Conservation (phyloP, 2,113 vertebrate species). For the Typhlomys cinereus region DNA sequence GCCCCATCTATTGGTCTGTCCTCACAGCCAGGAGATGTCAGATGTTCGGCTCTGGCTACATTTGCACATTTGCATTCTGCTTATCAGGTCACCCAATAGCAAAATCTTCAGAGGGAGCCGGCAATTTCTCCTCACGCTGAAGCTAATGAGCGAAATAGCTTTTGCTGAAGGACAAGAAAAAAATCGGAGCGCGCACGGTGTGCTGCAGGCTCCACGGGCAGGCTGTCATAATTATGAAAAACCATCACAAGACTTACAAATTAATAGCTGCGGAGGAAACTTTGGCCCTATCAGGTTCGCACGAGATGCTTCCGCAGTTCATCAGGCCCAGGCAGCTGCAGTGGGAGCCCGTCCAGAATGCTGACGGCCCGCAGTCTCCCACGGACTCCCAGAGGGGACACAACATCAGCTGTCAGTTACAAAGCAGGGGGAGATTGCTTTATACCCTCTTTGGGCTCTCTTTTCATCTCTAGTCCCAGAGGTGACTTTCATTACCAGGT, state of each 20-base stretch:
- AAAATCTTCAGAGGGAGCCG: slow-evolving; percentile 70
- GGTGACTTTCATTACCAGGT: slow-evolving; percentile 80
- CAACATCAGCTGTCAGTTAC: slow-evolving; percentile 74
- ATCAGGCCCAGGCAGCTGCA: neutral
- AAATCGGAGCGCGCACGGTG: neutral
- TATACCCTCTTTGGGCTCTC: slow-evolving; percentile 64
- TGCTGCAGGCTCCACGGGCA: slow-evolving; percentile 30
- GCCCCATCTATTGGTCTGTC: neutral
- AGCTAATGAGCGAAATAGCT: slow-evolving; percentile 74
- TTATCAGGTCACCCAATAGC: slow-evolving; percentile 69
- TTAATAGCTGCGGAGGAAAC: slow-evolving; percentile 48
- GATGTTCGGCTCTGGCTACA: neutral
- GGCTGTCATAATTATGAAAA: slow-evolving; percentile 72
- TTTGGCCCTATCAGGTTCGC: neutral
- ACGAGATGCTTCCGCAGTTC: neutral
- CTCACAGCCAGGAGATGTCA: neutral
- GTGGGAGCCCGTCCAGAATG: neutral
- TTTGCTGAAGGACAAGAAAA: slow-evolving; percentile 67
- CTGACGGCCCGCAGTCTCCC: slow-evolving; percentile 47
- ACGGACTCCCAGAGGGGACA: slow-evolving; percentile 68
- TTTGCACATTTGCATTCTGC: slow-evolving; percentile 74
- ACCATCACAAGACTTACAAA: slow-evolving; percentile 34
- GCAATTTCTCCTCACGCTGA: slow-evolving; percentile 66
- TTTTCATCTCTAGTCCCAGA: slow-evolving; percentile 75
- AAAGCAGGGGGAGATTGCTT: slow-evolving; percentile 32